Evolutionary conservation across 2,888 invertebrate species (phyloP), one percentile per base, ranked within the genome.

Genomic region (Polietes domitor): DNA sequence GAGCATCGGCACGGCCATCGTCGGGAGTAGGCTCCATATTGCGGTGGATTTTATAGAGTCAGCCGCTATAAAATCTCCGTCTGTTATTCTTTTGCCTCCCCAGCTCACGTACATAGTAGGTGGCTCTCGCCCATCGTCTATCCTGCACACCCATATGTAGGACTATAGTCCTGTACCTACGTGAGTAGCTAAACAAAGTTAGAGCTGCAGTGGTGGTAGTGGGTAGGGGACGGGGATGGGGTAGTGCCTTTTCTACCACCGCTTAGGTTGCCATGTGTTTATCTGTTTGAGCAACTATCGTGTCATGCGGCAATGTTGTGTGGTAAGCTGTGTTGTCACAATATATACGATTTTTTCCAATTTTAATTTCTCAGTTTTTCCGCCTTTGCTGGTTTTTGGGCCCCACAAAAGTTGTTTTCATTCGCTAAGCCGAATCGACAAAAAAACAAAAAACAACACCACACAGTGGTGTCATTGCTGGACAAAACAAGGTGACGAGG

Each of bases 1-100:
- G 17, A 47, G 47, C 15, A 41, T 68, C 41, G n/a, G 53, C 37
- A 53, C 21, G 19, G 55, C 43, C 55, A 47, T n/a, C 53, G 55
- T 71, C 28, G 55, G 28, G 24, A 78, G 43, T 68, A 75, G 71
- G 68, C 71, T 80, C 68, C 65, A 78, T 71, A 75, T 78, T 78
- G 80, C 75, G 80, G 77, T 76, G 41, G 75, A 72, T 78, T 65
- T 43, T 21, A 47, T 63, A 71, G 74, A 68, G 21, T 37, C 32
- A 55, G 32, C 32, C 72, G 26, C 53, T 65, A 75, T 47, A 75
- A 65, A 65, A 65, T 65, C 65, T 65, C 43, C 41, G 24, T 24
- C 41, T 68, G 68, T 24, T 68, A 15, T 68, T 24, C 10, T 4
- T 65, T 65, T 2, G 21, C 41, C 41, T 65, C 41, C 41, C 1